Conservation (phyloP, 2,113 vertebrate genomes). For the Hippolais icterina region DNA sequence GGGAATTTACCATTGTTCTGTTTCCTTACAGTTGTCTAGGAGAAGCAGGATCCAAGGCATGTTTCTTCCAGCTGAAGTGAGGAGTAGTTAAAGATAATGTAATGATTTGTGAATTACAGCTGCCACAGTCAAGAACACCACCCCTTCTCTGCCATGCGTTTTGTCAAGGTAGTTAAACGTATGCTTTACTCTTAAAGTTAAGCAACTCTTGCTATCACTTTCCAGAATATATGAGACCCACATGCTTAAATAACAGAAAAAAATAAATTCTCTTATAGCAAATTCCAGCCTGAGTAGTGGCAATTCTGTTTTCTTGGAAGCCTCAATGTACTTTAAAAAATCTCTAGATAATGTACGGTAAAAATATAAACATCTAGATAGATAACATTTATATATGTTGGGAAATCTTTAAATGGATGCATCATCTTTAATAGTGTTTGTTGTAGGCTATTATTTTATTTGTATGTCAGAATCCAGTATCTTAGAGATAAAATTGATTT, state of each 20-base stretch:
- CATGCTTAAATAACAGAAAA: neutral
- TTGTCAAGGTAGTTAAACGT: neutral
- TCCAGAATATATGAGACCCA: neutral
- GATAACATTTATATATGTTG: neutral
- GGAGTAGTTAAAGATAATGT: neutral
- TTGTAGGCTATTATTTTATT: conserved; percentile 21
- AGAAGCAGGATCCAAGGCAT: neutral
- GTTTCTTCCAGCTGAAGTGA: neutral
- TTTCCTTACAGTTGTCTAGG: neutral
- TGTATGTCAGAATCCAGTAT: conserved; percentile 11
- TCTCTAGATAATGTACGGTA: neutral
- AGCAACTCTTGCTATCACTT: neutral
- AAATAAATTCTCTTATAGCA: neutral
- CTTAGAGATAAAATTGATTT: conserved; percentile 41
- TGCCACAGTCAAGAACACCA: neutral
- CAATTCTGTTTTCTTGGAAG: neutral
- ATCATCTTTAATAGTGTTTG: neutral
- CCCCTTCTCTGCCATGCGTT: neutral
- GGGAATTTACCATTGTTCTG: neutral
- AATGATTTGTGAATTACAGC: neutral
- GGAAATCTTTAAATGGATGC: neutral
- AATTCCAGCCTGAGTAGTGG: neutral
- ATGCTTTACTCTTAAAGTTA: neutral
- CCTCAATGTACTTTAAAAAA: neutral
- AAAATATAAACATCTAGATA: neutral